Percentiles rank a stretch among this genome's conserved stretches.
These are phyloP conservation scores for Paracyclopina nana DNA, from an alignment of 1,140 invertebrate genomes.

Conservation along the genomic window DNA sequence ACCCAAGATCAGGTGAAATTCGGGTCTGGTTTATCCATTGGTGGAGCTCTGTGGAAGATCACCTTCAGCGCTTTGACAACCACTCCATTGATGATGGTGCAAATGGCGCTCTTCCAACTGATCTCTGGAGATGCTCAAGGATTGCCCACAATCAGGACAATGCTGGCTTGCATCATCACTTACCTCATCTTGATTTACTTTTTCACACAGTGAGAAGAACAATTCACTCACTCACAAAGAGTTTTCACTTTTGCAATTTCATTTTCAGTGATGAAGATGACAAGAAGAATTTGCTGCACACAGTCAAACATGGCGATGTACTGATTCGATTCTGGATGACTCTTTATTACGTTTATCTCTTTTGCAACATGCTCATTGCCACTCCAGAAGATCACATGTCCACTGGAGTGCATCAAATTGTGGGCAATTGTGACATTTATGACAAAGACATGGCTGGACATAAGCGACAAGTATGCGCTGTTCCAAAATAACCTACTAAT, in stretches of 20 bases:
- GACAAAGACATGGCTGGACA: neutral
- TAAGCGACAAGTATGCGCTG: too few species aligned
- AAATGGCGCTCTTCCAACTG: slow-evolving; percentile 1
- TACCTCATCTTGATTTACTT: too few species aligned
- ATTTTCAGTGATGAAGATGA: too few species aligned
- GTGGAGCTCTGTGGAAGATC: too few species aligned
- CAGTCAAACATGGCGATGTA: neutral
- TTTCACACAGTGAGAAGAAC: too few species aligned
- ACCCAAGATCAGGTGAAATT: too few species aligned
- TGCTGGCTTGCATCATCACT: neutral
- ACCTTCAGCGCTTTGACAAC: too few species aligned
- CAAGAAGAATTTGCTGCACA: too few species aligned
- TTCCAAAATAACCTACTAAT: too few species aligned
- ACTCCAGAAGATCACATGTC: neutral
- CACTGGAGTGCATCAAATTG: neutral
- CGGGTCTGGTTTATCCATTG: too few species aligned
- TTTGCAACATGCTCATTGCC: neutral
- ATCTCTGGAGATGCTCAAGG: neutral
- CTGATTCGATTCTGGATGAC: neutral
- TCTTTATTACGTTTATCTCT: neutral
- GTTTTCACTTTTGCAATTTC: too few species aligned
- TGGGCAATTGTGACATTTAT: neutral
- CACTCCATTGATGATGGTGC: slow-evolving; percentile 2
- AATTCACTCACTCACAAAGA: too few species aligned
- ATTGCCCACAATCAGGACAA: neutral